These are phyloP conservation scores for Endomychus coccineus DNA, from an alignment of 2,888 invertebrate species.

Conservation along the genomic window DNA sequence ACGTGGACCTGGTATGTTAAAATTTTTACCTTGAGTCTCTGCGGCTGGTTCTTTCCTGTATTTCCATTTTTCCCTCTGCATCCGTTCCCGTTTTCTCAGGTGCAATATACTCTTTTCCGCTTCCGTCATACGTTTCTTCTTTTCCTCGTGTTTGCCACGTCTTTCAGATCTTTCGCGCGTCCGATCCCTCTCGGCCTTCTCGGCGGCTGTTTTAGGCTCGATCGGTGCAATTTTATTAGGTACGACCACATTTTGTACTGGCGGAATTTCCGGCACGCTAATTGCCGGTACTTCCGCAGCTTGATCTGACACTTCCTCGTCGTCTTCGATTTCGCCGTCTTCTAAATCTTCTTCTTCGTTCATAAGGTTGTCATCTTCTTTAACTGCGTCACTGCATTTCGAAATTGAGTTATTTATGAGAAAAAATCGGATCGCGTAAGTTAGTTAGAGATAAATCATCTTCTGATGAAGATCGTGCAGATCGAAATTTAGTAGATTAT, in stretches of 20 bases:
- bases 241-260: constrained; percentile 8
- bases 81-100: constrained; percentile 38
- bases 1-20: too few relatives aligned
- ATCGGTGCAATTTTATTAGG: not conserved
- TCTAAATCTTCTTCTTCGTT: constrained; percentile 59
- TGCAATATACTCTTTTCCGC: constrained; percentile 43
- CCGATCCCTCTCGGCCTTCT: constrained; percentile 11
- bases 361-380: not conserved
- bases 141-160: constrained; percentile 24
- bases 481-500: too few relatives aligned
- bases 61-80: constrained; percentile 40
- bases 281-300: constrained; percentile 9
- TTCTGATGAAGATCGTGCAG: too few relatives aligned
- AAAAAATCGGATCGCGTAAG: too few relatives aligned
- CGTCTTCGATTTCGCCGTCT: constrained; percentile 79
- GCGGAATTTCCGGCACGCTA: constrained; percentile 3
- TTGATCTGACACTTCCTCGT: constrained; percentile 50
- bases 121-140: constrained; percentile 38
- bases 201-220: not conserved
- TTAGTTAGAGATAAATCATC: too few relatives aligned
- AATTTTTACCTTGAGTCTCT: constrained; percentile 11
- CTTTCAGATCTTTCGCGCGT: constrained; percentile 18
- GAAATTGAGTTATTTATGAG: too few relatives aligned
- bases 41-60: constrained; percentile 10
- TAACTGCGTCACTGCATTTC: not conserved